Evolutionary conservation across 2,113 vertebrate species (phyloP).

Genomic region (Cheirogaleus medius): DNA sequence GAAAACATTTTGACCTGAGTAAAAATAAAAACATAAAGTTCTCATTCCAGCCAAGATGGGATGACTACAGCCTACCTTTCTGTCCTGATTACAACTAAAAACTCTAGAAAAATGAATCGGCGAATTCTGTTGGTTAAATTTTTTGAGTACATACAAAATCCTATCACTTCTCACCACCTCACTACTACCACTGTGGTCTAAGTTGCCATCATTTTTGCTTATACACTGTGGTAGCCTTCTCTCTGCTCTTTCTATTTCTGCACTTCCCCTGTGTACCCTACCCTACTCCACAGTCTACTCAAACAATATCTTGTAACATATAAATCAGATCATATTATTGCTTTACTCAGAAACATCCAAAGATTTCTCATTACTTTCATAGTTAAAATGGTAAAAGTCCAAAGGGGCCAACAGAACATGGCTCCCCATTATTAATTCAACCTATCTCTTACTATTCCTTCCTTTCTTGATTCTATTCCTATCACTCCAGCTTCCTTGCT

Average conservation of each 20-base stretch:
- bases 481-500: neutral
- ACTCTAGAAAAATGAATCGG: neutral
- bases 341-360: neutral
- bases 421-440: neutral
- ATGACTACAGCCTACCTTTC: neutral
- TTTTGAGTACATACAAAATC: neutral
- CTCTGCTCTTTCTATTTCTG: neutral
- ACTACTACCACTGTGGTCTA: neutral
- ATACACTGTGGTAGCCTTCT: neutral
- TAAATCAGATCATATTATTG: neutral
- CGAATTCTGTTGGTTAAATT: neutral
- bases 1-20: neutral
- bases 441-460: neutral
- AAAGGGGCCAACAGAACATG: neutral
- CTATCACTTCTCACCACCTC: neutral
- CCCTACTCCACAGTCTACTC: neutral
- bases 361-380: neutral
- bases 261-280: neutral
- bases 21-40: neutral
- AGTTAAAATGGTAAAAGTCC: neutral
- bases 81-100: neutral
- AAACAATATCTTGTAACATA: neutral
- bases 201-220: neutral
- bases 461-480: neutral
- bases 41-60: accelerated